Percentiles rank a stretch among this genome's conserved stretches.
These are phyloP conservation scores for Buceros bicornis DNA, from an alignment of 2,797 vertebrate genomes.

Conservation along the genomic window DNA sequence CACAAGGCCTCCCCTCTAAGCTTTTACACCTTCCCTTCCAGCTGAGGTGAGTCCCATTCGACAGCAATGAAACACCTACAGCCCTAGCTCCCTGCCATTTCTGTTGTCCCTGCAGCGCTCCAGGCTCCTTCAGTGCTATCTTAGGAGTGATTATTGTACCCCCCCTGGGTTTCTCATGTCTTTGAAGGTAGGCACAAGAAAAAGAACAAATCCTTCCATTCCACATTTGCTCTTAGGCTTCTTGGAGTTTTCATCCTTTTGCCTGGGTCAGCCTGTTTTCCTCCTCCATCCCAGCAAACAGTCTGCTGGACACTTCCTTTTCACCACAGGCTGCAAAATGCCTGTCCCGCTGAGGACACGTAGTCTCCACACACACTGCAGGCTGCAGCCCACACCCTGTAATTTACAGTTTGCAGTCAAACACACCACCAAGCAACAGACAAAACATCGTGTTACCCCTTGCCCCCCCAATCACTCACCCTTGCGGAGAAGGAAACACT, in stretches of 20 bases:
- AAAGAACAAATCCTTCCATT: neutral
- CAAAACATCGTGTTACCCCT: neutral
- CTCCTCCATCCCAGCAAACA: neutral
- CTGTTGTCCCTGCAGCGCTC: neutral
- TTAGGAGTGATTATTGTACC: neutral
- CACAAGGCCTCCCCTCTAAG: neutral
- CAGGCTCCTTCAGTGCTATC: neutral
- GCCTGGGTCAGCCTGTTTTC: neutral
- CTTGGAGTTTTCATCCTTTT: neutral
- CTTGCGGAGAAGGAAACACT: neutral
- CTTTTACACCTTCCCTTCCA: neutral
- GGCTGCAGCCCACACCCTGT: neutral
- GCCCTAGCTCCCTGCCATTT: neutral
- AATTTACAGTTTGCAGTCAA: neutral
- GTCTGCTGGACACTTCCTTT: neutral
- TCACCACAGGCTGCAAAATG: neutral
- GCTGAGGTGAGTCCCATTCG: neutral
- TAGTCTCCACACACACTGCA: neutral
- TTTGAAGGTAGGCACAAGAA: conserved; percentile 22
- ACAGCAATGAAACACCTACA: neutral
- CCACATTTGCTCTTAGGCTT: neutral
- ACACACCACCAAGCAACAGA: neutral
- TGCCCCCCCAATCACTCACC: fast-evolving
- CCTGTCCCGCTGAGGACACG: neutral
- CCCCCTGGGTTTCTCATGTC: neutral